These are phyloP conservation scores for Balaenoptera acutorostrata DNA, from an alignment of 2,113 vertebrate species.

Conservation along the genomic window DNA sequence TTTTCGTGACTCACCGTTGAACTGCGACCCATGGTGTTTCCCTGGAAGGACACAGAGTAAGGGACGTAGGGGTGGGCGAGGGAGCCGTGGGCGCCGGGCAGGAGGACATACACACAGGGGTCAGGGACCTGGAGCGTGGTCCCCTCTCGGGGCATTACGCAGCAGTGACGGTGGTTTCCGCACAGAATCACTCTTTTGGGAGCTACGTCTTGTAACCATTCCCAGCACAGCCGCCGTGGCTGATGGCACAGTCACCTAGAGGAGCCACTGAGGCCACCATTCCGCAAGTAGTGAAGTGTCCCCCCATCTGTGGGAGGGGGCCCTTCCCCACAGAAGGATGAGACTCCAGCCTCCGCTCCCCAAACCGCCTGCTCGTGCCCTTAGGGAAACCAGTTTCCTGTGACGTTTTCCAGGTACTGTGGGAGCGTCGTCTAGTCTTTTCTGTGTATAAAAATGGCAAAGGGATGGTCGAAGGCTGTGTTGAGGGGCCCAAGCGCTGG, in stretches of 20 bases:
- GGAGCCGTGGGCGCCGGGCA: neutral
- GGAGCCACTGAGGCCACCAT: too few relatives aligned
- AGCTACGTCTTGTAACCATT: neutral
- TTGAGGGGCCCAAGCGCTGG: neutral
- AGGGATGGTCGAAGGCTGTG: neutral
- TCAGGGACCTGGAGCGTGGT: neutral
- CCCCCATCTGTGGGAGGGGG: neutral
- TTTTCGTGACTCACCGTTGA: neutral
- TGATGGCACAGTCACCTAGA: too few relatives aligned
- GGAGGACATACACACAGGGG: neutral
- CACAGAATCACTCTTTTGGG: neutral
- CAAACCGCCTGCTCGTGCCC: neutral
- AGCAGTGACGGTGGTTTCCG: neutral
- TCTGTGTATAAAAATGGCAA: neutral
- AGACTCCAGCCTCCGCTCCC: neutral
- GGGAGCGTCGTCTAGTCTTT: neutral
- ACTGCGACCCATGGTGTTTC: neutral
- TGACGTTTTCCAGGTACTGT: neutral
- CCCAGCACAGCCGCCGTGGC: neutral
- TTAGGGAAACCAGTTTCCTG: neutral
- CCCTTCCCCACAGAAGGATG: too few relatives aligned
- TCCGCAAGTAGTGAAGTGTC: too few relatives aligned
- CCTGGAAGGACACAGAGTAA: neutral
- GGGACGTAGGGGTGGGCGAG: neutral
- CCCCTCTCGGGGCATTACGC: neutral